phyloP scores from a whole-genome alignment of 2,113 vertebrate species.

The Triplophysa dalaica region DNA sequence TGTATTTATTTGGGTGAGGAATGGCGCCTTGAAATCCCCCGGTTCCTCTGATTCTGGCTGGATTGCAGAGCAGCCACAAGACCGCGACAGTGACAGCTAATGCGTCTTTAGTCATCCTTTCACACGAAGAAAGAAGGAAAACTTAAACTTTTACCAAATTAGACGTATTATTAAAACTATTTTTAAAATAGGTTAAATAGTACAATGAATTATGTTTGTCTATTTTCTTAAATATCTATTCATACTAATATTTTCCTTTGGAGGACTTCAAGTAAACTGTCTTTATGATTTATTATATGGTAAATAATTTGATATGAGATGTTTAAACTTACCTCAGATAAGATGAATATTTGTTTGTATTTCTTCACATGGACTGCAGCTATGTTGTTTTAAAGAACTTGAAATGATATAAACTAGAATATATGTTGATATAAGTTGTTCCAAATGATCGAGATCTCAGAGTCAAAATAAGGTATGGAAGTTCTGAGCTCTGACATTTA shows the following conservation, averaged over 20 bases:
- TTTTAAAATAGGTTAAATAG: too few species aligned
- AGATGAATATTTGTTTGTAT: background rate
- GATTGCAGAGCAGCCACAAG: conserved; percentile 73
- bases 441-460: conserved; percentile 13
- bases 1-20: conserved; percentile 86
- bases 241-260: too few species aligned
- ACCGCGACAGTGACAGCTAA: conserved; percentile 66
- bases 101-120: conserved; percentile 77
- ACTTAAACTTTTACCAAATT: background rate
- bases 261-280: too few species aligned
- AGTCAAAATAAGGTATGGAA: conserved; percentile 17
- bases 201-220: too few species aligned
- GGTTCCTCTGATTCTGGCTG: conserved; percentile 71
- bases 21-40: conserved; percentile 80
- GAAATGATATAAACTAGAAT: background rate
- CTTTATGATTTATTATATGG: too few species aligned
- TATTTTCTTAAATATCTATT: background rate
- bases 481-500: conserved; percentile 38
- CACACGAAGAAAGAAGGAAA: background rate
- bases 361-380: conserved; percentile 17
- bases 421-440: background rate
- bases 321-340: conserved; percentile 13
- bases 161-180: background rate
- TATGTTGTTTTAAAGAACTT: background rate
- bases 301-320: background rate